Conservation (phyloP, 2,797 vertebrate species). For the Numenius phaeopus region DNA sequence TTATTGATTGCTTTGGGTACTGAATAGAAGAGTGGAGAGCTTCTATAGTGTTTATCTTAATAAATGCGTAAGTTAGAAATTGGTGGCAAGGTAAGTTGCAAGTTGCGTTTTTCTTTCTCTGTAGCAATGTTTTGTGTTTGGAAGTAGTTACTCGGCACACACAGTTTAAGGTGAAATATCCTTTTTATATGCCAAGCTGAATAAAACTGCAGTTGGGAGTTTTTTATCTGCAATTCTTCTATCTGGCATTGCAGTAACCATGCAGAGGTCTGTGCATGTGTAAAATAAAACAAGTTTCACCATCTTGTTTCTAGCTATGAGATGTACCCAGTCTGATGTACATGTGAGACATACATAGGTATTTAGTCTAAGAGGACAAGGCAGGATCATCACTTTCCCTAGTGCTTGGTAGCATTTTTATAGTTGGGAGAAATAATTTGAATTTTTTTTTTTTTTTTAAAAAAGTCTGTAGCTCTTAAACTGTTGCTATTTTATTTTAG, state of each 20-base stretch:
- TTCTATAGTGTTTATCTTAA: not conserved
- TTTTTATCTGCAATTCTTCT: not conserved
- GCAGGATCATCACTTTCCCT: not conserved
- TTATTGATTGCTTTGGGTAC: not conserved
- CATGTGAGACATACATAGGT: rapidly evolving
- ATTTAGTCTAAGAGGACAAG: not conserved
- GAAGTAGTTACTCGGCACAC: not conserved
- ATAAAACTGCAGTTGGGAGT: not conserved
- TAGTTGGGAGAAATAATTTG: not conserved
- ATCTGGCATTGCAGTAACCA: not conserved
- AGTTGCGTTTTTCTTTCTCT: not conserved
- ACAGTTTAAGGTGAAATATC: not conserved
- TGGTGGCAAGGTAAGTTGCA: slow-evolving; percentile 35
- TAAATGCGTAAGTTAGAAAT: not conserved
- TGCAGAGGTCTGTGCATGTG: not conserved
- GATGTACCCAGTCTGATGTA: rapidly evolving
- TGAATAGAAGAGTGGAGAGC: not conserved
- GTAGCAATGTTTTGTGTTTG: not conserved
- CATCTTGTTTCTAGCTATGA: rapidly evolving
- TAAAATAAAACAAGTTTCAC: not conserved
- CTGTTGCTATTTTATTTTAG: not conserved
- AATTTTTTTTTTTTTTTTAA: not conserved
- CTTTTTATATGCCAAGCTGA: not conserved
- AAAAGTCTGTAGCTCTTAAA: not conserved
- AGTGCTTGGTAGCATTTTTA: not conserved